phyloP scores from a whole-genome alignment of 2,888 invertebrate genomes.

The Dione vanillae region DNA sequence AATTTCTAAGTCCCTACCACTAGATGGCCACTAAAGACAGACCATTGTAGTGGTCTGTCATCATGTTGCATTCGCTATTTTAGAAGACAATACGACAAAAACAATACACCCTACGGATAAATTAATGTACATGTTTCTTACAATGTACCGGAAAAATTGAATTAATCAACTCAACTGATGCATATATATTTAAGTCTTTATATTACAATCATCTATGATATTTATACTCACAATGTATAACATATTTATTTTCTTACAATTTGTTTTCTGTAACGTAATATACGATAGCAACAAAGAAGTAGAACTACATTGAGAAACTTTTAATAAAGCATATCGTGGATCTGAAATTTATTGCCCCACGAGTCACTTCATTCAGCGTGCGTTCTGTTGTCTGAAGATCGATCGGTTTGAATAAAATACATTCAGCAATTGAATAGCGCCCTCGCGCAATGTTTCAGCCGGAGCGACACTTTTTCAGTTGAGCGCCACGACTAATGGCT shows the following conservation, averaged over 20 bases:
- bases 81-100: too few species aligned
- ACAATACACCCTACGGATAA: too few species aligned
- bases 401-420: conserved; percentile 81
- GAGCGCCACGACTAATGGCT: conserved; percentile 74
- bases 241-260: background rate
- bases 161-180: too few species aligned
- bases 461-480: conserved; percentile 78
- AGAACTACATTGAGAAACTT: conserved; percentile 40
- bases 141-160: too few species aligned
- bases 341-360: conserved; percentile 77
- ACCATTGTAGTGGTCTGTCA: too few species aligned
- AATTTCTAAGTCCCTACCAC: too few species aligned
- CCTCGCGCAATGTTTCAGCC: conserved; percentile 76
- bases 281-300: background rate
- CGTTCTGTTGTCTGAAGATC: conserved; percentile 80
- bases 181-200: too few species aligned
- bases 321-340: conserved; percentile 78
- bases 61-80: too few species aligned
- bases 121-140: too few species aligned
- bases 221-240: too few species aligned
- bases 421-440: conserved; percentile 79
- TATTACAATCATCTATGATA: too few species aligned
- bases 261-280: background rate
- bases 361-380: conserved; percentile 78
- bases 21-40: too few species aligned